Base-by-base conservation (phyloP, 2,888 invertebrate species). In the Argynnis bischoffii region DNA sequence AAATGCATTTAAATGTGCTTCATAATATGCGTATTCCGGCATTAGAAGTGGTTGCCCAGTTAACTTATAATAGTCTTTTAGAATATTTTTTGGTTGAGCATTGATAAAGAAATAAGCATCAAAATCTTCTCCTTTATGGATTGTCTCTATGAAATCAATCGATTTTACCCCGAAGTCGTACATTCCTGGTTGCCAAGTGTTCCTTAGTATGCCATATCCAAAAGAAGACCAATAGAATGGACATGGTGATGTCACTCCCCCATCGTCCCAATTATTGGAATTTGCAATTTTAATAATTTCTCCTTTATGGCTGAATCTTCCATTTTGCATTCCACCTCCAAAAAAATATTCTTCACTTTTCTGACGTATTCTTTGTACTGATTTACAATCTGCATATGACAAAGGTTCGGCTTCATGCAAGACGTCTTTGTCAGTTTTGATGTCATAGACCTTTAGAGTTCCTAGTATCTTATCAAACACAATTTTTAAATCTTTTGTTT, bases 301-400 rank as follows among this genome's bases (percentile, higher is more conserved):
- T 47, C 87, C 86, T 80, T 92, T 92, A 71, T 92, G 92, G 18
- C 85, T 81, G 67, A 91, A 92, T 74, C 87, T 82, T 4, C 92
- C 92, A 72, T 92, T 92, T 72, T 92, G 92, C 91, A 91, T 92
- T 46, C 92, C 92, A 31, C 92, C 92, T 26, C 92, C 92, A 67
- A 86, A 92, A 75, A 84, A 92, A 76, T 83, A 83, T 73, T 92
- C 92, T 50, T 87, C 78, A 56, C 78, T 55, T 48, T 77, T 67
- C 75, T 89, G 88, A 41, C 75, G 53, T 64, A 89, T 75, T 13
- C 76, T 81, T 73, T 92, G 91, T 54, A 71, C 84, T n/a, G 80
- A 75, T 73, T 76, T 72, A 46, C 72, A 71, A 69, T 83, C 74
- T 46, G 69, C 69, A 72, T 90, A 89, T 55, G 77, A 80, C 73